These are phyloP conservation scores for Lepas anatifera DNA, from an alignment of 2,888 invertebrate species.

Conservation along the genomic window DNA sequence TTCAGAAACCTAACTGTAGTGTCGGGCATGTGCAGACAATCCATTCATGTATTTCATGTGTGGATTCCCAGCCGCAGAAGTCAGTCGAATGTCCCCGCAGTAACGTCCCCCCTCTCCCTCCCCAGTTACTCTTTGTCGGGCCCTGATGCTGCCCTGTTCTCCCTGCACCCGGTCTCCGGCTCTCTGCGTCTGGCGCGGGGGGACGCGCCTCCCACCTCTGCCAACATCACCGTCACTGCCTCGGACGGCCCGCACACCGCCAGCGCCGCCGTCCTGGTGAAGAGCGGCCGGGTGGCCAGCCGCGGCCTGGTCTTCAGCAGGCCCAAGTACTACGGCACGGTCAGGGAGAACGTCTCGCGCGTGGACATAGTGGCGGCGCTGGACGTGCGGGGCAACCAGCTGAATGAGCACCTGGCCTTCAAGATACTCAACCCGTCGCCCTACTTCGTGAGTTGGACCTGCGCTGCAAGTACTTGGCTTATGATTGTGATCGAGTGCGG, in stretches of 20 bases:
- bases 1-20: too few species aligned
- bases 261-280: background rate
- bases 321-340: conserved; percentile 60
- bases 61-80: too few species aligned
- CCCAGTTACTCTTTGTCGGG: background rate
- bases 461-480: too few species aligned
- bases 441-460: conserved; percentile 10
- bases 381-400: conserved; percentile 68
- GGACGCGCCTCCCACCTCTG: background rate
- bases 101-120: too few species aligned
- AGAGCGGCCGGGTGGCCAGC: conserved; percentile 41
- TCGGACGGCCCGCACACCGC: background rate
- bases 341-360: conserved; percentile 74
- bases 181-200: background rate
- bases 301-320: conserved; percentile 73
- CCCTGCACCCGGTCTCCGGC: background rate
- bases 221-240: background rate
- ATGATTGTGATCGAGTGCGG: too few species aligned
- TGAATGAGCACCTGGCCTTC: conserved; percentile 80
- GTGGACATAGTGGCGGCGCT: conserved; percentile 67
- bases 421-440: background rate
- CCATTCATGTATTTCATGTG: too few species aligned
- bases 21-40: too few species aligned
- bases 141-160: background rate
- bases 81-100: too few species aligned